Conservation (phyloP, 2,888 invertebrate species). For the Plagodis dolabraria region DNA sequence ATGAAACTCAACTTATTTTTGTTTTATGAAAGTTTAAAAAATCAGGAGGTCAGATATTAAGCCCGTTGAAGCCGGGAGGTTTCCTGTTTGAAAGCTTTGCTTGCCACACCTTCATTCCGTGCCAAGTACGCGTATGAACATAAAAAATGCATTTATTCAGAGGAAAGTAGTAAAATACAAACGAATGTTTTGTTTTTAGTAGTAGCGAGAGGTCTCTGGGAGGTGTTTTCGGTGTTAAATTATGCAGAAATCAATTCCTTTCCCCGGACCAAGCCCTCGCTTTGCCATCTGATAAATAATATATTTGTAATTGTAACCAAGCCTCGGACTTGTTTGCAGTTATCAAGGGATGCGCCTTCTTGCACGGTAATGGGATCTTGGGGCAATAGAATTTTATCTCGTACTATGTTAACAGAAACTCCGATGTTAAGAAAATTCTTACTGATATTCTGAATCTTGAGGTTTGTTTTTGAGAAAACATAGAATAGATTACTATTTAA, state of each 20-base stretch:
- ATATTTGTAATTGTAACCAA: slow-evolving; percentile 78
- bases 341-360: slow-evolving; percentile 33
- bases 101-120: slow-evolving; percentile 46
- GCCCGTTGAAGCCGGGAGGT: slow-evolving; percentile 15
- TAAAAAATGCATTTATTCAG: slow-evolving; percentile 73
- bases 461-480: not conserved
- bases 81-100: not conserved
- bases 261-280: slow-evolving; percentile 64
- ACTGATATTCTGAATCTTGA: not conserved
- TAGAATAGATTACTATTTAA: no score
- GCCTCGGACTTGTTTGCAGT: slow-evolving; percentile 49
- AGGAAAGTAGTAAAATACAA: slow-evolving; percentile 77
- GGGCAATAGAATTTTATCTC: slow-evolving; percentile 23
- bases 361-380: slow-evolving; percentile 21
- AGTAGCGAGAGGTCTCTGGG: slow-evolving; percentile 68
- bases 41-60: slow-evolving; percentile 22
- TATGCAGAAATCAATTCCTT: slow-evolving; percentile 84
- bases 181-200: slow-evolving; percentile 81
- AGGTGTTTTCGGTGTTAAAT: slow-evolving; percentile 81
- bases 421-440: slow-evolving; percentile 1
- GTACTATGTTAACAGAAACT: slow-evolving; percentile 14
- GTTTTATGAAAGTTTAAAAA: slow-evolving; percentile 49
- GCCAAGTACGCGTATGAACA: slow-evolving; percentile 51
- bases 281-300: slow-evolving; percentile 76
- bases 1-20: slow-evolving; percentile 42